These are phyloP conservation scores for Boloria selene DNA, from an alignment of 2,888 invertebrate genomes.

Conservation along the genomic window DNA sequence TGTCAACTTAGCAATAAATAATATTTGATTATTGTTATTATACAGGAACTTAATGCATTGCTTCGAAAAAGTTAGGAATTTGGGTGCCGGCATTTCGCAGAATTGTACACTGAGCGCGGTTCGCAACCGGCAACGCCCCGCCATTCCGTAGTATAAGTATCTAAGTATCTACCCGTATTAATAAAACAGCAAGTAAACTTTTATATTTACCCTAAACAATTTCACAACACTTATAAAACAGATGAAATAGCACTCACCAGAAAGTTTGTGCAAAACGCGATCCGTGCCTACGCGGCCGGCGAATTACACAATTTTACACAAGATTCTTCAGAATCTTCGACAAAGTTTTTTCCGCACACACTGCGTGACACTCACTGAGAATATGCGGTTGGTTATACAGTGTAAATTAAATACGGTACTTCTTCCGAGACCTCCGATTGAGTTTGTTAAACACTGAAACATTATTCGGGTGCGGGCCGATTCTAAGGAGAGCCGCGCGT, in stretches of 20 bases:
- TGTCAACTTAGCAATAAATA: slow-evolving; percentile 5
- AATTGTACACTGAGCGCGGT: slow-evolving; percentile 60
- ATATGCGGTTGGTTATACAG: slow-evolving; percentile 79
- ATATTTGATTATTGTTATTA: slow-evolving; percentile 22
- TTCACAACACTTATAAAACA: slow-evolving; percentile 35
- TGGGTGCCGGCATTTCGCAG: slow-evolving; percentile 64
- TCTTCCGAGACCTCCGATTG: slow-evolving; percentile 81
- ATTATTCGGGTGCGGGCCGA: slow-evolving; percentile 81
- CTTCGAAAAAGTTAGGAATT: slow-evolving; percentile 54
- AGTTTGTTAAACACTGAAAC: slow-evolving; percentile 82
- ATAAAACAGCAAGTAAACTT: slow-evolving; percentile 27
- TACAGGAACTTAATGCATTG: slow-evolving; percentile 28
- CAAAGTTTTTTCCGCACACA: slow-evolving; percentile 83
- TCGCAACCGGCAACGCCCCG: slow-evolving; percentile 71
- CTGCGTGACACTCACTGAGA: slow-evolving; percentile 83
- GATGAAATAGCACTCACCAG: slow-evolving; percentile 64
- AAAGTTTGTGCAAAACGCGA: slow-evolving; percentile 79
- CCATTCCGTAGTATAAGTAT: slow-evolving; percentile 43
- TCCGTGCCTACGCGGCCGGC: slow-evolving; percentile 70
- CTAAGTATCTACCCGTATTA: slow-evolving; percentile 47
- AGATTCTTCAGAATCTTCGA: slow-evolving; percentile 82
- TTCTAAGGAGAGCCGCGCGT: slow-evolving; percentile 77
- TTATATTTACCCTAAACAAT: slow-evolving; percentile 26
- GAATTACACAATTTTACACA: slow-evolving; percentile 81
- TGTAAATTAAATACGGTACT: slow-evolving; percentile 80